phyloP scores from a whole-genome alignment of 2,113 vertebrate genomes.

The Apodemus sylvaticus region DNA sequence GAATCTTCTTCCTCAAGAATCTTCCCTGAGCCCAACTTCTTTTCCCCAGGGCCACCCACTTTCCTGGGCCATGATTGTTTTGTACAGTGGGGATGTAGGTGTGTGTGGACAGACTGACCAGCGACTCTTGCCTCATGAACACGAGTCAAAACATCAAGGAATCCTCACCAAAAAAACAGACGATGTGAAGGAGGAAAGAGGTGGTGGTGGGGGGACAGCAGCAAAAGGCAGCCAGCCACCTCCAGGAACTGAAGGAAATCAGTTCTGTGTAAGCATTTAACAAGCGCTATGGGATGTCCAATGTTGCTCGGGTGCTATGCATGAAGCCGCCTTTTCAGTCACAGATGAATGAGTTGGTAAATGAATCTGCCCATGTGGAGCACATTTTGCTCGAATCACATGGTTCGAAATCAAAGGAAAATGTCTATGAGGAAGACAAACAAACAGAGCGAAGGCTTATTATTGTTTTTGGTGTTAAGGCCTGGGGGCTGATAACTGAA shows the following conservation, averaged over 20 bases:
- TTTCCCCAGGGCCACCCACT: background rate
- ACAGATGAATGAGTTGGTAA: conserved; percentile 42
- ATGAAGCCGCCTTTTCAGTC: conserved; percentile 27
- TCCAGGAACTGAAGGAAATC: background rate
- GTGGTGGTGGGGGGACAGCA: accelerated
- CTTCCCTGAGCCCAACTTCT: background rate
- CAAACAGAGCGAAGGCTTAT: conserved; percentile 6
- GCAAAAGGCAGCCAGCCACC: background rate
- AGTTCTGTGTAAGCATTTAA: background rate
- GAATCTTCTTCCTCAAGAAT: background rate
- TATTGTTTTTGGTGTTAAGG: background rate
- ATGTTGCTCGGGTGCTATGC: background rate
- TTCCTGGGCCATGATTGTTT: background rate
- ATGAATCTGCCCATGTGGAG: conserved; percentile 57
- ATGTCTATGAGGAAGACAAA: conserved; percentile 41
- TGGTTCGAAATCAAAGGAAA: conserved; percentile 59
- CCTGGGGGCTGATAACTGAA: background rate
- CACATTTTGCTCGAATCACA: conserved; percentile 46
- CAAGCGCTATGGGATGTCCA: conserved; percentile 62
- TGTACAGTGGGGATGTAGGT: background rate
- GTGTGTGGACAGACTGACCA: background rate
- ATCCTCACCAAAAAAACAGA: background rate
- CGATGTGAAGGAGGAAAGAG: background rate
- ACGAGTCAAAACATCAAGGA: background rate
- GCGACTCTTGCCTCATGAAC: background rate